Evolutionary conservation across 2,888 invertebrate genomes (phyloP).

Genomic region (Hesperia comma): DNA sequence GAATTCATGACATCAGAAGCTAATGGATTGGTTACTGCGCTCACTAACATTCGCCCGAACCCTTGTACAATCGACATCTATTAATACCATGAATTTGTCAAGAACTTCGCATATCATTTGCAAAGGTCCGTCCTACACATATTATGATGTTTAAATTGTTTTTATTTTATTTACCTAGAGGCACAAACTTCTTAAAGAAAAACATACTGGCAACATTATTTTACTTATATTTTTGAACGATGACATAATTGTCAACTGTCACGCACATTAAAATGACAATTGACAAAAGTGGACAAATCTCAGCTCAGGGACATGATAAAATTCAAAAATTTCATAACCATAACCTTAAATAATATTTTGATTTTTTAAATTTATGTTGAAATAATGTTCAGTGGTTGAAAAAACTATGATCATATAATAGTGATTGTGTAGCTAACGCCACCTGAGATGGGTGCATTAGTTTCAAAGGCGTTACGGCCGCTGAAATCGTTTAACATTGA

Average conservation of each 20-base stretch:
- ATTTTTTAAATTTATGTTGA: constrained; percentile 12
- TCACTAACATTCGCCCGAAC: no score
- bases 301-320: no score
- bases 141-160: no score
- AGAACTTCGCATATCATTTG: no score
- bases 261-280: not conserved
- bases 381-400: constrained; percentile 3
- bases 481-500: constrained; percentile 89
- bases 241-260: not conserved
- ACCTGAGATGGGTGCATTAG: constrained; percentile 87
- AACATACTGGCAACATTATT: not conserved
- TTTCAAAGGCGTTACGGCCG: constrained; percentile 84
- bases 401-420: constrained; percentile 30
- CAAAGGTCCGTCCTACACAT: no score
- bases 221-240: not conserved
- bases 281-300: not conserved
- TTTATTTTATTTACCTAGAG: no score
- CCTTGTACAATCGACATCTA: no score
- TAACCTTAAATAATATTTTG: constrained; percentile 21
- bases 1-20: no score
- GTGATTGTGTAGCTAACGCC: constrained; percentile 56
- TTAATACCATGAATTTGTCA: no score
- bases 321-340: constrained; percentile 38
- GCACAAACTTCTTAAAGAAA: no score
- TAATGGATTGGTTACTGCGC: no score